Conservation (phyloP, 2,797 vertebrate genomes). For the Philypnodon macrostomus region DNA sequence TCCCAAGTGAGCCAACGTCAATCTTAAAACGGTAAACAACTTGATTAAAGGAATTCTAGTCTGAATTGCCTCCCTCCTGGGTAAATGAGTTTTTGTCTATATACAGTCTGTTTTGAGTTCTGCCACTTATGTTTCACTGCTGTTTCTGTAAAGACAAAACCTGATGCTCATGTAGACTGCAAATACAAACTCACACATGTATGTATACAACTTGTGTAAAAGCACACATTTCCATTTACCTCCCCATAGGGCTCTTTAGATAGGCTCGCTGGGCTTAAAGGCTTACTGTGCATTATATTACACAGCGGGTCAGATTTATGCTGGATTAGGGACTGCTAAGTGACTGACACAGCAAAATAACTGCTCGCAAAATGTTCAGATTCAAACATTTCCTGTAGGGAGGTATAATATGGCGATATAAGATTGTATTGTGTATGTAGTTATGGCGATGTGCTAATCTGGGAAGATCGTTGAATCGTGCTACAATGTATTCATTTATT, state of each 20-base stretch:
- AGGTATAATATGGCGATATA: too few species aligned
- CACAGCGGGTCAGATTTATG: constrained; percentile 56
- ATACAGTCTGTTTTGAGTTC: constrained; percentile 63
- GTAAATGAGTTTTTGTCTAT: constrained; percentile 49
- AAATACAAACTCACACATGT: constrained; percentile 48
- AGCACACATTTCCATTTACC: constrained; percentile 14
- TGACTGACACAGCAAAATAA: constrained; percentile 26
- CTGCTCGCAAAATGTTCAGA: constrained; percentile 24
- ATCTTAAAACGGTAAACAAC: constrained; percentile 72
- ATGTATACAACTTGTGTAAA: constrained; percentile 13
- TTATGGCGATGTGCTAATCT: too few species aligned
- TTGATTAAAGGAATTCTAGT: constrained; percentile 77
- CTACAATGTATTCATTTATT: too few species aligned
- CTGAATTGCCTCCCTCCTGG: constrained; percentile 57
- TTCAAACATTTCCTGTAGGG: constrained; percentile 22
- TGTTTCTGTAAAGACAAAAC: constrained; percentile 47
- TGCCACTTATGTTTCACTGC: constrained; percentile 58
- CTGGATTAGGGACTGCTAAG: constrained; percentile 20
- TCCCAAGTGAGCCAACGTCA: constrained; percentile 66
- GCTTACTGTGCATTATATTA: constrained; percentile 52
- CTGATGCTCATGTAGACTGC: constrained; percentile 52
- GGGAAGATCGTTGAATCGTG: too few species aligned
- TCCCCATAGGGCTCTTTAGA: constrained; percentile 36
- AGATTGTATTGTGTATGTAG: too few species aligned
- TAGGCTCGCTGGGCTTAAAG: constrained; percentile 47